phyloP scores from a whole-genome alignment of 2,888 invertebrate genomes.

The Eulithis prunata region DNA sequence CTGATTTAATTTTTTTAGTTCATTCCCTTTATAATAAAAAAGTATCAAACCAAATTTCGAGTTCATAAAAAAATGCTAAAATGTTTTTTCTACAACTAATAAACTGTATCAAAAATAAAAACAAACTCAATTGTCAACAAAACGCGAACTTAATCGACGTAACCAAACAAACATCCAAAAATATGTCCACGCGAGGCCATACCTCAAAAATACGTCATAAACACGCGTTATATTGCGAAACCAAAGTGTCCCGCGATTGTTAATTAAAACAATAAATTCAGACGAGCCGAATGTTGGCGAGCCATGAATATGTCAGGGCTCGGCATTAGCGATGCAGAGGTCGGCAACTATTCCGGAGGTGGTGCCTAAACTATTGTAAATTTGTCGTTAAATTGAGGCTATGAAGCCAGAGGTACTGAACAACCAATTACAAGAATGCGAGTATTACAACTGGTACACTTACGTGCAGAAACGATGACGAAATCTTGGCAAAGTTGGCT shows the following conservation, averaged over 20 bases:
- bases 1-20: neutral
- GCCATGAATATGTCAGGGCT: constrained; percentile 72
- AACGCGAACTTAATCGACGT: constrained; percentile 19
- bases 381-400: constrained; percentile 63
- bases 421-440: neutral
- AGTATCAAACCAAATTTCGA: neutral
- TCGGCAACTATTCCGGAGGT: constrained; percentile 67
- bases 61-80: neutral
- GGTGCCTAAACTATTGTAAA: constrained; percentile 68
- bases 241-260: constrained; percentile 64
- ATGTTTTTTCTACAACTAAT: too few species aligned
- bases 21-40: neutral
- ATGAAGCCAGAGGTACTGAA: constrained; percentile 42
- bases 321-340: constrained; percentile 67
- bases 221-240: constrained; percentile 59
- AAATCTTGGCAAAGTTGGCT: too few species aligned
- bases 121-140: constrained; percentile 8
- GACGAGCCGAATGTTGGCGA: constrained; percentile 56
- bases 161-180: constrained; percentile 20
- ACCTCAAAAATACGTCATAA: constrained; percentile 65
- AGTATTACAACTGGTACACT: neutral
- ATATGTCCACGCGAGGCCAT: constrained; percentile 30
- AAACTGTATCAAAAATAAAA: neutral
- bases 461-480: too few species aligned
- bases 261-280: constrained; percentile 76